Evolutionary conservation across 2,113 vertebrate genomes (phyloP).

Genomic region (Saguinus midas): DNA sequence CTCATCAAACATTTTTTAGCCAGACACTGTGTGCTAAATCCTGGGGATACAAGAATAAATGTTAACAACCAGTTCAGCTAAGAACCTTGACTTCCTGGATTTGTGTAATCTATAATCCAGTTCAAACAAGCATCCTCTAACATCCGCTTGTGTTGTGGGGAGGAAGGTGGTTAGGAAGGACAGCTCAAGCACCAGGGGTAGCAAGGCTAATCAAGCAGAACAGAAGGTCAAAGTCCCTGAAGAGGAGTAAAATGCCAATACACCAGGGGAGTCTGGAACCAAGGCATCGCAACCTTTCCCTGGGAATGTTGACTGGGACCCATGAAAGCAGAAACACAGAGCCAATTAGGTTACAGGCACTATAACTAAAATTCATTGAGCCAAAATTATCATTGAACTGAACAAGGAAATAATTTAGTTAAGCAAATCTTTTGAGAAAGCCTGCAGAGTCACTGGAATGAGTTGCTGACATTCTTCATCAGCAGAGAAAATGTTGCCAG

Average conservation of each 20-base stretch:
- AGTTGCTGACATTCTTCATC: neutral
- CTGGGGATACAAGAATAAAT: neutral
- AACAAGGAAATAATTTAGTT: neutral
- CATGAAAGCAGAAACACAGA: neutral
- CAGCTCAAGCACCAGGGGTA: neutral
- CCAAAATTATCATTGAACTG: neutral
- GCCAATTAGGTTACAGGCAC: neutral
- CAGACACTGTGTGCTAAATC: neutral
- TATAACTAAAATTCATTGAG: neutral
- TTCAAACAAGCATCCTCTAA: neutral
- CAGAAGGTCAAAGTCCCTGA: neutral
- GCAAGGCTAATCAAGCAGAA: neutral
- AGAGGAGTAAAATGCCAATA: neutral
- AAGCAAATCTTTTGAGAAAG: constrained; percentile 17
- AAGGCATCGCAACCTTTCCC: neutral
- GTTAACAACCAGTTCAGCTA: neutral
- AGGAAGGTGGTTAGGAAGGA: neutral
- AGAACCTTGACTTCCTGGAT: neutral
- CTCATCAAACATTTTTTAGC: neutral
- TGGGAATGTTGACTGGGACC: neutral
- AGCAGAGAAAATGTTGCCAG: neutral
- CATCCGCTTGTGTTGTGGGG: neutral
- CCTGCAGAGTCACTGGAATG: neutral
- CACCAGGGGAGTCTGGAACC: neutral
- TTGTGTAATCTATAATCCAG: neutral